Base-by-base conservation (phyloP, 2,797 vertebrate genomes). In the Danio albolineatus region DNA sequence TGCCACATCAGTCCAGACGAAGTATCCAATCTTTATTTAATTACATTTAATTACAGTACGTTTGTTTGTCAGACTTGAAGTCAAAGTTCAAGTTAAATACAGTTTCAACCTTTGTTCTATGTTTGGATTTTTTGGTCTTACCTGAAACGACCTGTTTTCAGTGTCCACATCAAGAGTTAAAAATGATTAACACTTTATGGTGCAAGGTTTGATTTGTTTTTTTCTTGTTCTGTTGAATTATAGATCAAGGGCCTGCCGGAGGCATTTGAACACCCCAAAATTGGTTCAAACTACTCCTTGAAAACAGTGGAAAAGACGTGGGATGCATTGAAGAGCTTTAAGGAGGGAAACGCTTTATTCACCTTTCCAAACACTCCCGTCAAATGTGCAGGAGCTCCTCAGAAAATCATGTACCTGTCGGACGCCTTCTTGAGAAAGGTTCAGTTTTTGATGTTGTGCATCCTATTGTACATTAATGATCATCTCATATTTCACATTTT, bases 361-460 rank as follows among this genome's bases (percentile, higher is more conserved):
- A 94, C 95, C 7, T 97, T 96, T 85, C 98, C 98, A 60, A 98
- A 98, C 76, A 97, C 96, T 6, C 96, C 97, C 0, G 90, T 99
- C 73, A 99, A 99, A 88, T 99, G 98, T 85, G 96, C 94, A 0
- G 98, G 98, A 4, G 98, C 98, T 0, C 97, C 98, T 16, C 98
- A 99, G 89, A 99, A 99, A 91, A 99, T 99, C 85, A 99, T 99
- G 97, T 99, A 99, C 88, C 93, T 99, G 16, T 88, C 97, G 0
- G 98, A 99, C 3, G 93, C 94, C 3, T 98, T 90, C 85, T 87
- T 97, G 61, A 94, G 96, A 89, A 98, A 99, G 94, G 98, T 99
- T 88, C n/a, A 0, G 17, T 39, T 39, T 28, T 57, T 10, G 5
- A 10, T 36, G 56, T 14, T 59, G 21, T 36, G 36, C 12, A 59